These are phyloP conservation scores for Cerceris rybyensis DNA, from an alignment of 2,888 invertebrate genomes.

Conservation along the genomic window DNA sequence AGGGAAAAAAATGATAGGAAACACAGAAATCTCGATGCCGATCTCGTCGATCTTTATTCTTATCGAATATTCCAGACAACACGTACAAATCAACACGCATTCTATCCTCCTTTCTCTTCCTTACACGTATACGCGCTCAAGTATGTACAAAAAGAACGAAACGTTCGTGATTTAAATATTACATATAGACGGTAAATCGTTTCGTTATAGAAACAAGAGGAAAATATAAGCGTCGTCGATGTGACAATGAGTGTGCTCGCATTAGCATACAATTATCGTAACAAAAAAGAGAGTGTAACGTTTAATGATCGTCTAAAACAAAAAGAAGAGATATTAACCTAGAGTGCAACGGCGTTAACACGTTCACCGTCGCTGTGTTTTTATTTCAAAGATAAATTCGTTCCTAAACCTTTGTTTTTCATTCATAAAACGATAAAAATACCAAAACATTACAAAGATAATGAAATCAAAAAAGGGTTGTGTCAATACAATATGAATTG, in stretches of 20 bases:
- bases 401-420: too few relatives aligned
- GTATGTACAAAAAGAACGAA: constrained; percentile 45
- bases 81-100: background rate
- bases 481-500: too few relatives aligned
- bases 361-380: too few relatives aligned
- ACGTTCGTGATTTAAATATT: constrained; percentile 51
- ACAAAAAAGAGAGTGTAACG: constrained; percentile 11
- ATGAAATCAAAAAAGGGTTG: too few relatives aligned
- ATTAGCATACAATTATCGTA: constrained; percentile 12
- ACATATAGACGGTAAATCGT: constrained; percentile 62
- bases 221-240: constrained; percentile 62
- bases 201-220: constrained; percentile 46
- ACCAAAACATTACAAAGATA: too few relatives aligned
- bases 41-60: too few relatives aligned
- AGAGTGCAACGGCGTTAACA: constrained; percentile 1
- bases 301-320: constrained; percentile 22
- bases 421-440: too few relatives aligned
- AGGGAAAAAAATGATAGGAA: too few relatives aligned
- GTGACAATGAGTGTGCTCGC: constrained; percentile 12
- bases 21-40: too few relatives aligned
- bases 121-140: constrained; percentile 35
- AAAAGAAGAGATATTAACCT: constrained; percentile 23
- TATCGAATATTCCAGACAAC: too few relatives aligned
- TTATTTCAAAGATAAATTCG: too few relatives aligned
- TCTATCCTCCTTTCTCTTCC: constrained; percentile 12